A percentile compares a stretch with the other conserved stretches of the same genome.
Conservation (phyloP, 2,888 invertebrate species). For the Heliconius ethilla region DNA sequence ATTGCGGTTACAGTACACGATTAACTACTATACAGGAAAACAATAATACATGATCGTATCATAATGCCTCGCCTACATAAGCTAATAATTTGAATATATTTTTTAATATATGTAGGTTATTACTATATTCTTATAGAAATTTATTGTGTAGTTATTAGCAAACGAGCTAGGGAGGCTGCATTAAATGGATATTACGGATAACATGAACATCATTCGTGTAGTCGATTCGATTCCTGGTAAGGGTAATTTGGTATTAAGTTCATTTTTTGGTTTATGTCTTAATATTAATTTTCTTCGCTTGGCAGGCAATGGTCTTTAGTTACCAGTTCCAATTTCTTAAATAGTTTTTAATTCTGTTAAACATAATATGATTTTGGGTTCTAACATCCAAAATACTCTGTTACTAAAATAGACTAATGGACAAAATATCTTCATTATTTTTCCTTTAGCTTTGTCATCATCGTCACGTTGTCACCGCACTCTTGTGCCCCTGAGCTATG, state of each 20-base stretch:
- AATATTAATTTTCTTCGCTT: neutral
- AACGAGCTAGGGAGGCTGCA: slow-evolving; percentile 7
- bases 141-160: slow-evolving; percentile 20
- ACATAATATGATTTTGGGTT: no score
- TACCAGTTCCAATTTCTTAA: neutral
- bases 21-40: neutral
- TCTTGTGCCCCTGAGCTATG: no score
- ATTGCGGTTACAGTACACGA: neutral
- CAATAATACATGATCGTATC: neutral
- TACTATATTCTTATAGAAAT: slow-evolving; percentile 21
- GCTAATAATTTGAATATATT: slow-evolving; percentile 1
- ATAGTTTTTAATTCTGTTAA: no score
- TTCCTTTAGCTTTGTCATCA: neutral
- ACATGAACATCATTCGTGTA: neutral
- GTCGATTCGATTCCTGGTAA: neutral
- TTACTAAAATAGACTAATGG: no score
- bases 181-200: neutral
- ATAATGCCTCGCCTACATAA: neutral
- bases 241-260: neutral
- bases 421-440: neutral
- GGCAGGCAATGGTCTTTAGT: no score
- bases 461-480: neutral
- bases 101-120: neutral
- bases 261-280: neutral
- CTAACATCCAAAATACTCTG: no score